Evolutionary conservation across 2,888 invertebrate species (phyloP).

Genomic region (Lucinisca nassula): DNA sequence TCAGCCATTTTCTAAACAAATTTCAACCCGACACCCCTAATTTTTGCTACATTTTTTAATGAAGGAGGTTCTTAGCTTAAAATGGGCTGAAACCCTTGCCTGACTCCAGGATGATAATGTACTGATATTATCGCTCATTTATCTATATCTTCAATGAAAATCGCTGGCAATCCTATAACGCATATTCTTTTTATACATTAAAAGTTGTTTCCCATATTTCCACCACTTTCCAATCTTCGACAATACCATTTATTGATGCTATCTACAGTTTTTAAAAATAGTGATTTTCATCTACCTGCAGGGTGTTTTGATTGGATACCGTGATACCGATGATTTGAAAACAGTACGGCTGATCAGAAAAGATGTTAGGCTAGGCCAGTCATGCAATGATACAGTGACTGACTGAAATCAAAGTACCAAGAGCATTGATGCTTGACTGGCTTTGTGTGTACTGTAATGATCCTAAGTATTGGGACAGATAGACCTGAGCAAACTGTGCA

Average conservation of each 20-base stretch:
- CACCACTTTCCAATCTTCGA: background rate
- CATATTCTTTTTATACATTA: background rate
- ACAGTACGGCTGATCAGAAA: background rate
- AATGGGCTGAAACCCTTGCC: background rate
- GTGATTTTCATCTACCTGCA: background rate
- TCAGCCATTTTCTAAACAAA: too few species aligned
- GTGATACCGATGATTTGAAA: conserved; percentile 6
- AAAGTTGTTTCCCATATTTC: background rate
- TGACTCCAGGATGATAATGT: conserved; percentile 5
- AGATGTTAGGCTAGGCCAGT: background rate
- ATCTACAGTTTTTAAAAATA: background rate
- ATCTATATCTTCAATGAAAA: background rate
- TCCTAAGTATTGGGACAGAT: background rate
- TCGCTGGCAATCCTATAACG: background rate
- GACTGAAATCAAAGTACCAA: background rate
- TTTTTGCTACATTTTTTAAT: too few species aligned
- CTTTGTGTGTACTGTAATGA: background rate
- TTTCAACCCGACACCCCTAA: too few species aligned
- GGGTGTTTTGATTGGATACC: background rate
- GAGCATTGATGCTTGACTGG: too few species aligned
- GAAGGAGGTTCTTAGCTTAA: too few species aligned
- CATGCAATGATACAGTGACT: background rate
- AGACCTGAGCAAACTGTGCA: too few species aligned
- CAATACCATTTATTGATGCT: conserved; percentile 10
- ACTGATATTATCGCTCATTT: background rate